Evolutionary conservation across 2,797 vertebrate species (phyloP).

Genomic region (Ptychadena robeensis): DNA sequence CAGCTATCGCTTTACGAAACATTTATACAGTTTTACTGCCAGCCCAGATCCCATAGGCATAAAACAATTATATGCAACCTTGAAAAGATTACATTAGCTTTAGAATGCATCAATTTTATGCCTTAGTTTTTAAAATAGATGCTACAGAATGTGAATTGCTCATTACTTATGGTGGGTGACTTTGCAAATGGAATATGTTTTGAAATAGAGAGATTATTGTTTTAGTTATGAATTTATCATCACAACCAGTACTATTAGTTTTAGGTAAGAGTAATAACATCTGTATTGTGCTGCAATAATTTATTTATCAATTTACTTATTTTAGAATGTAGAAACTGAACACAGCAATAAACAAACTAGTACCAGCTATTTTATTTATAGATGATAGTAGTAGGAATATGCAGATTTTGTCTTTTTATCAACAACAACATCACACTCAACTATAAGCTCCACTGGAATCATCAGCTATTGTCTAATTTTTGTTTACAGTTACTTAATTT

Average conservation of each 20-base stretch:
- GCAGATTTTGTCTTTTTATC: too few relatives aligned
- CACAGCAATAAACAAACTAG: too few relatives aligned
- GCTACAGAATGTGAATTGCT: neutral
- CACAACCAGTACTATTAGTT: neutral
- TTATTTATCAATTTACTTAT: neutral
- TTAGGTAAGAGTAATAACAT: neutral
- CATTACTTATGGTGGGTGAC: neutral
- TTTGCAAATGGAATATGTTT: slow-evolving; percentile 6
- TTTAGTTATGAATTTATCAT: neutral
- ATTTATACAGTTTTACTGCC: slow-evolving; percentile 30
- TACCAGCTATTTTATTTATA: too few relatives aligned
- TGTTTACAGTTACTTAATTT: too few relatives aligned
- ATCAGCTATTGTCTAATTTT: too few relatives aligned
- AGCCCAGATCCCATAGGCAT: neutral
- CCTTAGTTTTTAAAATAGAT: slow-evolving; percentile 15
- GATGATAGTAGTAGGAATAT: too few relatives aligned
- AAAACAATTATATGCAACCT: slow-evolving; percentile 37
- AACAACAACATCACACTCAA: too few relatives aligned
- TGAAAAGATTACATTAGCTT: slow-evolving; percentile 17
- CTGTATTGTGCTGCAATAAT: neutral
- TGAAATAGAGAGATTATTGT: neutral
- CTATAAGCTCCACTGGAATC: too few relatives aligned
- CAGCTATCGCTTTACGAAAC: slow-evolving; percentile 12
- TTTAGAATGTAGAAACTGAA: too few relatives aligned
- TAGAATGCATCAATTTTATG: slow-evolving; percentile 4